These are phyloP conservation scores for Hoplostethus atlanticus DNA, from an alignment of 2,797 vertebrate species.

Conservation along the genomic window DNA sequence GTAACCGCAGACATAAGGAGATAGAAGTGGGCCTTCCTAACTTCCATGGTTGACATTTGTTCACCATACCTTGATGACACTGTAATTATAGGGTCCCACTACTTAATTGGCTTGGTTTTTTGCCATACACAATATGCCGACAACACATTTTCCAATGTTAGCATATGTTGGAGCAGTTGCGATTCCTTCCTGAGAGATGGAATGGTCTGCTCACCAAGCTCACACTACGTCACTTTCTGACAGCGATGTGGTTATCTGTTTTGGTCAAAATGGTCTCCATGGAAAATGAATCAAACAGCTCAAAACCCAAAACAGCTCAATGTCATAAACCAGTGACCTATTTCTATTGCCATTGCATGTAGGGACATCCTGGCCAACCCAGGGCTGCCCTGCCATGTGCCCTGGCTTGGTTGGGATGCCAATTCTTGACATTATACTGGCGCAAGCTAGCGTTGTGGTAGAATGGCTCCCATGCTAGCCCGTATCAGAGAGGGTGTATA, in stretches of 20 bases:
- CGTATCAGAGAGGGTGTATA: background rate
- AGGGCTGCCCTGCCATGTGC: slow-evolving; percentile 2
- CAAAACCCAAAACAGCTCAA: slow-evolving; percentile 70
- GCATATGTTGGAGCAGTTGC: slow-evolving; percentile 52
- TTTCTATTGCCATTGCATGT: slow-evolving; percentile 59
- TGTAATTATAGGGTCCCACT: slow-evolving; percentile 62
- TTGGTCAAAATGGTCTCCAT: slow-evolving; percentile 75
- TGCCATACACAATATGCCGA: slow-evolving; percentile 62
- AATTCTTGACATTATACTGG: slow-evolving; percentile 3
- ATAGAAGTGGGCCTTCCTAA: slow-evolving; percentile 35
- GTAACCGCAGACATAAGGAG: slow-evolving; percentile 37
- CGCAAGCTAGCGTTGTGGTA: slow-evolving; percentile 19
- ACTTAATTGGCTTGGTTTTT: slow-evolving; percentile 53
- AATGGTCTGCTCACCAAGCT: slow-evolving; percentile 71
- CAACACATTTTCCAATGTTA: slow-evolving; percentile 79
- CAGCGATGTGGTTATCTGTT: slow-evolving; percentile 71
- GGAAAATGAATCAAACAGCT: slow-evolving; percentile 73
- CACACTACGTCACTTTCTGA: slow-evolving; percentile 60
- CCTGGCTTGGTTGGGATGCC: slow-evolving; percentile 23
- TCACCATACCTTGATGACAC: slow-evolving; percentile 61
- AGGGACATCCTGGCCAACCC: slow-evolving; percentile 10
- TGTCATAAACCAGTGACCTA: slow-evolving; percentile 63
- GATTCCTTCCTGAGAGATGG: slow-evolving; percentile 66
- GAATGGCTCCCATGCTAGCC: slow-evolving; percentile 4
- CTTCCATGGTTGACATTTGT: slow-evolving; percentile 23